phyloP scores from a whole-genome alignment of 2,888 invertebrate species.

The Rapana venosa region DNA sequence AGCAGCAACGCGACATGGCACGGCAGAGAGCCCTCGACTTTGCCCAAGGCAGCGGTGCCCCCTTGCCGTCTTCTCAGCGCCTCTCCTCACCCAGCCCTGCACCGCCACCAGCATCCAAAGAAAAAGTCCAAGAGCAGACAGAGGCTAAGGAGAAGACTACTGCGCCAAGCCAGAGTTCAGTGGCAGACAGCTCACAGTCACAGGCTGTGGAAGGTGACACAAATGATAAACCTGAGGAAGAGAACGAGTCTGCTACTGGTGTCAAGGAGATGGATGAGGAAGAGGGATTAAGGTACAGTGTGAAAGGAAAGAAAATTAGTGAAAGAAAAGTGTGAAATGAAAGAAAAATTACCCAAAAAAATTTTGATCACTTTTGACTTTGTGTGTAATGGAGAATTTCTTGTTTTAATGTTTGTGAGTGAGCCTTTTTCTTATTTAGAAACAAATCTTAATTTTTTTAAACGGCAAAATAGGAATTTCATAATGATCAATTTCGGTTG shows the following conservation, averaged over 20 bases:
- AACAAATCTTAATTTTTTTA: too few relatives aligned
- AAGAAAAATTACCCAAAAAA: too few relatives aligned
- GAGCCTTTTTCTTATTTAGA: too few relatives aligned
- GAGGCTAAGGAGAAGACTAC: slow-evolving; percentile 6
- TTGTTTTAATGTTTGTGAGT: too few relatives aligned
- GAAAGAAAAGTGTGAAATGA: too few relatives aligned
- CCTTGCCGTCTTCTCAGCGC: slow-evolving; percentile 19
- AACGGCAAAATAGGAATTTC: too few relatives aligned
- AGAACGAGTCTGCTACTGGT: slow-evolving; percentile 28
- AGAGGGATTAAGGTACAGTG: slow-evolving; percentile 56
- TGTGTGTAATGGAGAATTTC: too few relatives aligned
- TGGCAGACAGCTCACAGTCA: not conserved
- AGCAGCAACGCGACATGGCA: slow-evolving; percentile 34
- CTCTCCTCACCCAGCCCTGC: slow-evolving; percentile 18
- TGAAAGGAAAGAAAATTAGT: not conserved
- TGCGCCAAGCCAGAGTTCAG: not conserved
- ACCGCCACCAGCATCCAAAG: not conserved
- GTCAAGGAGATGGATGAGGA: slow-evolving; percentile 56
- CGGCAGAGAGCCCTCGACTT: slow-evolving; percentile 25
- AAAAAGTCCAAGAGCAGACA: not conserved
- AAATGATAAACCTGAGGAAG: not conserved
- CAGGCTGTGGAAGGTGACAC: too few relatives aligned
- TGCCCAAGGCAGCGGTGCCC: not conserved
- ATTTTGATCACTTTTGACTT: too few relatives aligned
- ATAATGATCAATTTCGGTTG: too few relatives aligned